A percentile compares a stretch with the other conserved stretches of the same genome.
Evolutionary conservation across 2,113 vertebrate species (phyloP).

Genomic region (Silurus asotus): DNA sequence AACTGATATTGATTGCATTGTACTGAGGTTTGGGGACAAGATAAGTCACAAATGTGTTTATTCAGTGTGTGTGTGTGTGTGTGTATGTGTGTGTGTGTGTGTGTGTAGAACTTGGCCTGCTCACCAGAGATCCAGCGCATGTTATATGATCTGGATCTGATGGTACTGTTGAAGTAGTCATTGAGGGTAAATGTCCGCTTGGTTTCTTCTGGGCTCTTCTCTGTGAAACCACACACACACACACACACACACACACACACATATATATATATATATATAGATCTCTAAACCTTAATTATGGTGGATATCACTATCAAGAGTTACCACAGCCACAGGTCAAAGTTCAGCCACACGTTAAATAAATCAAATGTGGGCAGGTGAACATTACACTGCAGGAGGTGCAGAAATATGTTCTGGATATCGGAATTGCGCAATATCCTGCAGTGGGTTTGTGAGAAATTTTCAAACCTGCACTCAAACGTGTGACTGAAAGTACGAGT

Average conservation of each 20-base stretch:
- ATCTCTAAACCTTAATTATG: neutral
- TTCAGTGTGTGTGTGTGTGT: neutral
- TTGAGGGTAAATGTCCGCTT: slow-evolving; percentile 76
- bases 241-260: slow-evolving; percentile 12
- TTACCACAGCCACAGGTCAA: neutral
- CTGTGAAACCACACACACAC: slow-evolving; percentile 38
- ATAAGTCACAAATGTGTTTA: neutral
- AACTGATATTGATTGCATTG: too few relatives aligned
- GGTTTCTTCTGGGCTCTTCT: slow-evolving; percentile 2
- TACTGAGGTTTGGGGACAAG: neutral
- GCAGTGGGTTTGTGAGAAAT: neutral
- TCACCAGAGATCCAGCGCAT: slow-evolving; percentile 93
- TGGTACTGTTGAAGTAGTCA: slow-evolving; percentile 83
- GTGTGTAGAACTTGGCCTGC: neutral
- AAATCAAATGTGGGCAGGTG: neutral
- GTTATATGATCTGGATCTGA: slow-evolving; percentile 81
- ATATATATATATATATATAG: neutral
- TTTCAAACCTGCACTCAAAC: neutral
- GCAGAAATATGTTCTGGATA: neutral
- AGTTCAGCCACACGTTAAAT: slow-evolving; percentile 1
- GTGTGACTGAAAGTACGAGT: neutral
- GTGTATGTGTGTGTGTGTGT: neutral
- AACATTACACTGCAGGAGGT: neutral
- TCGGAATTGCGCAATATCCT: neutral
- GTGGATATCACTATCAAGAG: neutral